Base-by-base conservation (phyloP, 2,888 invertebrate genomes). In the Pherbina coryleti region DNA sequence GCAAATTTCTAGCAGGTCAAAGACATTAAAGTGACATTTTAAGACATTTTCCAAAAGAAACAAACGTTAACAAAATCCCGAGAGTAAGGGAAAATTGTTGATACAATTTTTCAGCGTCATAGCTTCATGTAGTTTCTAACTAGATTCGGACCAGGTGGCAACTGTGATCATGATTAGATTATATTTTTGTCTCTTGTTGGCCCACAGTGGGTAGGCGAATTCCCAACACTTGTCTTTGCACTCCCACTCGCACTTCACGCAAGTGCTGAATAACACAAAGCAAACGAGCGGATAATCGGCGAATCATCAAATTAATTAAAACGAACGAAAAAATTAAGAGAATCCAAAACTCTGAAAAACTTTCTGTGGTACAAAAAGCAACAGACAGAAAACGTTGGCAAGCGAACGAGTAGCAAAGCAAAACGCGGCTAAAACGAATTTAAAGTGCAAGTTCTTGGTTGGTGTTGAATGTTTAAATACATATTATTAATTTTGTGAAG, bases 291-390 rank as follows among this genome's bases (percentile, higher is more conserved):
- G 67, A 67, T 44, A 67, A 37, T 37, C 19, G 37, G 67, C 22
- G 28, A 53, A 53, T 70, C 25, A 70, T 31, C 51, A 51, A 31
- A 8, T 55, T 70, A 34, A 66, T 67, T 67, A 37, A n/a, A 11
- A 49, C 37, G 11, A 69, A 49, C 28, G 8, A 64, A 31, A n/a
- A 25, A 11, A 22, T n/a, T 31, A 2, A 37, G 28, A 7, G 17
- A 70, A 53, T 72, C 34, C 7, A 37, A 55, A 71, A 70, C 53
- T 37, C 44, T 22, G 55, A 53, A 53, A 64, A 70, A 70, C 51
- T 70, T 49, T 70, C 53, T 31, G 55, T 70, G 70, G 25, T 17
- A 28, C 51, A 34, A 71, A 19, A 71, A 55, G 53, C 71, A 71
- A 53, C 71, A 71, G 71, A 53, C 53, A 55, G 34, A 31, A n/a